phyloP scores from a whole-genome alignment of 2,888 invertebrate species.

The Plagodis dolabraria region DNA sequence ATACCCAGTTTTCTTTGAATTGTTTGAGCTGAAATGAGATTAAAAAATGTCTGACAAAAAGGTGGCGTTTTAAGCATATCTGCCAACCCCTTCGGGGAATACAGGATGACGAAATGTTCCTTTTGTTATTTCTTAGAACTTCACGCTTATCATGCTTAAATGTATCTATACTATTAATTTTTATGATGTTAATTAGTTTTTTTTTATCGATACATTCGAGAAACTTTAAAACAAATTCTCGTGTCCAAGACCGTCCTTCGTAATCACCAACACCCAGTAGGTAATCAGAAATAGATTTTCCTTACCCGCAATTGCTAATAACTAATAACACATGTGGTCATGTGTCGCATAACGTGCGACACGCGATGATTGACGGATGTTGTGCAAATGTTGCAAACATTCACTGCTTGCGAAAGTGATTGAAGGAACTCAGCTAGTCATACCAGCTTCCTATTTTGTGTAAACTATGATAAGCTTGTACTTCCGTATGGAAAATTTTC shows the following conservation, averaged over 20 bases:
- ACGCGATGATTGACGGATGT: slow-evolving; percentile 33
- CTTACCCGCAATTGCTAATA: not conserved
- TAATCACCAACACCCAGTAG: slow-evolving; percentile 17
- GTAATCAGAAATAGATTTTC: slow-evolving; percentile 26
- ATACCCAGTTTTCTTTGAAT: too few relatives aligned
- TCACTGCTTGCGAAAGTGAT: slow-evolving; percentile 31
- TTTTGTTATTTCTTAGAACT: too few relatives aligned
- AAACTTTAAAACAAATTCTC: too few relatives aligned
- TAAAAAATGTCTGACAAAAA: too few relatives aligned
- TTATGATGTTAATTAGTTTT: too few relatives aligned
- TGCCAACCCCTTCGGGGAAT: too few relatives aligned
- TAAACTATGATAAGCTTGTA: slow-evolving; percentile 28
- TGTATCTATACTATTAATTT: too few relatives aligned
- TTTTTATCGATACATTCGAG: too few relatives aligned
- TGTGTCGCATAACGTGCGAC: slow-evolving; percentile 31
- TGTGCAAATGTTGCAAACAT: slow-evolving; percentile 27
- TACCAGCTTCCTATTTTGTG: slow-evolving; percentile 23
- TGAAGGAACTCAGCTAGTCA: slow-evolving; percentile 10
- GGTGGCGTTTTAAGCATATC: too few relatives aligned
- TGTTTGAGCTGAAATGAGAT: too few relatives aligned
- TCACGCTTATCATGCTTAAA: too few relatives aligned
- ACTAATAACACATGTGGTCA: slow-evolving; percentile 21
- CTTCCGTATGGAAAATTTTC: slow-evolving; percentile 15
- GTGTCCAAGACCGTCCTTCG: slow-evolving; percentile 1
- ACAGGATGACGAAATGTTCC: too few relatives aligned